Percentiles rank a stretch among this genome's conserved stretches.
phyloP scores from a whole-genome alignment of 30 jellyfish, hydroid and myxozoan genomes.

The Calvadosia cruxmelitensis region DNA sequence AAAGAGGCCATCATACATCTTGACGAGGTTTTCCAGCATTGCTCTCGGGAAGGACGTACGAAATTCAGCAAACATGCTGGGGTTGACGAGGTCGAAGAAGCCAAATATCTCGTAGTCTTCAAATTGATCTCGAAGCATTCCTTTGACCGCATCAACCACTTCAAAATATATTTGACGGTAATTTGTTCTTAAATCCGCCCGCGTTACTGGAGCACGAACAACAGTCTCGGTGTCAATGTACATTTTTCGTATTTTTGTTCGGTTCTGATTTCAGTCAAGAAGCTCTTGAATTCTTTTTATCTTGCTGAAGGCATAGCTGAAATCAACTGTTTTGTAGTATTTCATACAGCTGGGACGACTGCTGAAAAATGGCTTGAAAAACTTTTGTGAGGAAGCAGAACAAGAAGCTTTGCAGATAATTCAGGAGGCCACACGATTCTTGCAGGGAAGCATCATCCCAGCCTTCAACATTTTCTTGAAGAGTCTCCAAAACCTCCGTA shows the following conservation, averaged over 20 bases:
- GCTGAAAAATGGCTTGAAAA: slow-evolving; percentile 21
- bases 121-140: slow-evolving; percentile 17
- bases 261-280: neutral
- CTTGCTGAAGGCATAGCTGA: slow-evolving; percentile 9
- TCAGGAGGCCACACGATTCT: slow-evolving; percentile 25
- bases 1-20: slow-evolving; percentile 15
- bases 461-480: slow-evolving; percentile 13
- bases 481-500: slow-evolving; percentile 4
- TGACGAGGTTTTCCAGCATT: slow-evolving; percentile 2
- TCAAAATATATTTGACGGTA: slow-evolving; percentile 16
- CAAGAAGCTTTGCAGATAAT: slow-evolving; percentile 19
- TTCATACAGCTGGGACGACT: slow-evolving; percentile 9
- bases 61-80: slow-evolving; percentile 6
- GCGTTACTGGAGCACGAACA: slow-evolving; percentile 9
- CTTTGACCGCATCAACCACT: slow-evolving; percentile 12
- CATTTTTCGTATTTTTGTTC: neutral
- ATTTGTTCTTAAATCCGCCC: slow-evolving; percentile 5
- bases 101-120: slow-evolving; percentile 15
- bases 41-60: slow-evolving; percentile 6
- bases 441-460: slow-evolving; percentile 13
- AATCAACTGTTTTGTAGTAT: slow-evolving; percentile 31
- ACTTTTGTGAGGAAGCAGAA: slow-evolving; percentile 14
- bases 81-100: slow-evolving; percentile 18
- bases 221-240: neutral
- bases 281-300: neutral